These are phyloP conservation scores for Laterallus jamaicensis DNA, from an alignment of 2,113 vertebrate species.

Conservation along the genomic window DNA sequence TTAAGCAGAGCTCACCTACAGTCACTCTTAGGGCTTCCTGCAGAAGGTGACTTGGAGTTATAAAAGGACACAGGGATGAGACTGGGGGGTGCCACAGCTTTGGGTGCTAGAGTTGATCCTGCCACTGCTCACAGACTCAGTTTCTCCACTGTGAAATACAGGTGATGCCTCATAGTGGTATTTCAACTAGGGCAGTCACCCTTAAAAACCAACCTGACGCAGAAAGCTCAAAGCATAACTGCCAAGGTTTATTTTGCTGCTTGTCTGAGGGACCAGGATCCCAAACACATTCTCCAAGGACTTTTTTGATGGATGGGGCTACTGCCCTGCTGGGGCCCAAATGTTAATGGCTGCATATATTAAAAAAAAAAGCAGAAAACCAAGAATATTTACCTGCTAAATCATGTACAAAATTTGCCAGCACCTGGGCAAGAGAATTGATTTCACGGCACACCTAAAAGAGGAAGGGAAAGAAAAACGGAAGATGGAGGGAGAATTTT, in stretches of 20 bases:
- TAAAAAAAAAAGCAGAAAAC: neutral
- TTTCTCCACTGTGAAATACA: neutral
- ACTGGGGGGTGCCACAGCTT: neutral
- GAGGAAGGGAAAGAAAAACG: neutral
- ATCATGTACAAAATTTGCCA: slow-evolving; percentile 82
- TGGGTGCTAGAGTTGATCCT: neutral
- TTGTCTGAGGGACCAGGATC: slow-evolving; percentile 57
- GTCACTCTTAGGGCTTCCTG: neutral
- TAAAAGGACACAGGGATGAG: neutral
- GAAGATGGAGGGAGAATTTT: neutral
- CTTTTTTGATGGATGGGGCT: neutral
- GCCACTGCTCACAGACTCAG: neutral
- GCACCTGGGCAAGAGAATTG: slow-evolving; percentile 77
- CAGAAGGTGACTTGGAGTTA: neutral
- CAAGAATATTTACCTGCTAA: slow-evolving; percentile 77
- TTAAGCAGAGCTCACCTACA: neutral
- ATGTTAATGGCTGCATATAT: neutral
- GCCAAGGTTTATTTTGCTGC: neutral
- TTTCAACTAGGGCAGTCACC: neutral
- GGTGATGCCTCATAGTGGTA: no score
- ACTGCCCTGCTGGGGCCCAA: neutral
- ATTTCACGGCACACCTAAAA: slow-evolving; percentile 90
- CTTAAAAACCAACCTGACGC: neutral
- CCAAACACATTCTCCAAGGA: slow-evolving; percentile 68
- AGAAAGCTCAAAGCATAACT: neutral